Conservation (phyloP, 2,888 invertebrate genomes). For the Ryuthela nishihirai region DNA sequence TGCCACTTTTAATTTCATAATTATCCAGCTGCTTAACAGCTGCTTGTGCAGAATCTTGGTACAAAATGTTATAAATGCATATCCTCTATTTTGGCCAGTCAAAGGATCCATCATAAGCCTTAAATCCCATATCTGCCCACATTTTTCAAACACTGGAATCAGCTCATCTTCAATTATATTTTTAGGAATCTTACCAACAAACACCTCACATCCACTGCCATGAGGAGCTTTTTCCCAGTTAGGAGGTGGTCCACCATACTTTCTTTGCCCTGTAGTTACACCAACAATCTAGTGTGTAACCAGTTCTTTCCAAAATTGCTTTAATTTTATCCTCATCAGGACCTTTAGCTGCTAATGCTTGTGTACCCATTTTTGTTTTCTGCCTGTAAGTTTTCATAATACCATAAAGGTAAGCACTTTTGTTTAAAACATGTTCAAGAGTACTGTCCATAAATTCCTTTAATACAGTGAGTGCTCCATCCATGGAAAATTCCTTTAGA, state of each 20-base stretch:
- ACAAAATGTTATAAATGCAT: slow-evolving; percentile 98
- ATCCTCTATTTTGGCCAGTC: slow-evolving; percentile 96
- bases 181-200: slow-evolving; percentile 99
- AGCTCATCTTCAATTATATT: slow-evolving; percentile 98
- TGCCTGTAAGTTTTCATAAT: slow-evolving; percentile 99
- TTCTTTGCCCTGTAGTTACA: slow-evolving; percentile 93
- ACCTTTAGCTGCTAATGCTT: slow-evolving; percentile 63
- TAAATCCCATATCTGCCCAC: slow-evolving; percentile 96
- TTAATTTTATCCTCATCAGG: slow-evolving; percentile 97
- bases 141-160: slow-evolving; percentile 95
- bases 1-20: slow-evolving; percentile 99
- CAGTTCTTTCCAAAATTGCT: slow-evolving; percentile 89
- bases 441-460: slow-evolving; percentile 97
- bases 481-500: slow-evolving; percentile 92
- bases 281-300: slow-evolving; percentile 96
- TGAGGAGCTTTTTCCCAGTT: slow-evolving; percentile 90
- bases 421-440: slow-evolving; percentile 98
- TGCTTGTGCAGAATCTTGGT: slow-evolving; percentile 84
- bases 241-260: slow-evolving; percentile 98
- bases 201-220: slow-evolving; percentile 93
- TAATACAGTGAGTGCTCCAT: slow-evolving; percentile 58
- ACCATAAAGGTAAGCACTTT: slow-evolving; percentile 98
- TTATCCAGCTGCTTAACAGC: slow-evolving; percentile 69
- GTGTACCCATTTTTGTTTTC: slow-evolving; percentile 51
- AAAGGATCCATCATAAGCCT: slow-evolving; percentile 99